A percentile compares a stretch with the other conserved stretches of the same genome.
Evolutionary conservation across 2,113 vertebrate genomes (phyloP).

Genomic region (Oncorhynchus nerka): DNA sequence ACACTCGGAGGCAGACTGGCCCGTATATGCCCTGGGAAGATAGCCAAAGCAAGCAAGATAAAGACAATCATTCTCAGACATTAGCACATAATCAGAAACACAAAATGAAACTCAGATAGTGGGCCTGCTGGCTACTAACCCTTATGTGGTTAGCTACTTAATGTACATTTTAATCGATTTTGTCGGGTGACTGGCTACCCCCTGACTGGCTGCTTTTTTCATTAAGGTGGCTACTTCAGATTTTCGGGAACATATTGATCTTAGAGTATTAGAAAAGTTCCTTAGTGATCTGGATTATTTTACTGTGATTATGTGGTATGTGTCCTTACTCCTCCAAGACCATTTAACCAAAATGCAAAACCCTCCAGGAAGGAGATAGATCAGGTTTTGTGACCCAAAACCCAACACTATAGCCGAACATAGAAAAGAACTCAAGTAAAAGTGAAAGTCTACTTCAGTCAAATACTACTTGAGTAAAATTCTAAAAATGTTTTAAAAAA

Average conservation of each 20-base stretch:
- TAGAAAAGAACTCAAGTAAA: too few species aligned
- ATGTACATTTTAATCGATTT: too few species aligned
- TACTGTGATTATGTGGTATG: constrained; percentile 1
- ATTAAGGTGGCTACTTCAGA: too few species aligned
- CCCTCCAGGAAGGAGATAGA: constrained; percentile 50
- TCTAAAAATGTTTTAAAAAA: too few species aligned
- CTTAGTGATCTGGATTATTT: not conserved
- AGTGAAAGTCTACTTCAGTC: too few species aligned
- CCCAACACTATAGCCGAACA: not conserved
- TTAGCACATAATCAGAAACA: constrained; percentile 68
- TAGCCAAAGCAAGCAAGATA: constrained; percentile 68
- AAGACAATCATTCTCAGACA: constrained; percentile 67
- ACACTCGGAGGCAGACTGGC: constrained; percentile 69
- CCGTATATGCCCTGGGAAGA: constrained; percentile 66
- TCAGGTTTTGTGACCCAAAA: not conserved
- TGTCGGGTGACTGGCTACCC: too few species aligned
- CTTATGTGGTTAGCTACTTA: too few species aligned
- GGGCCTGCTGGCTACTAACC: not conserved
- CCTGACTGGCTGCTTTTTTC: too few species aligned
- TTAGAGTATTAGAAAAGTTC: not conserved
- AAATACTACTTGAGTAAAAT: too few species aligned
- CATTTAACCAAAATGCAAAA: not conserved
- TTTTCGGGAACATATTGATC: not conserved
- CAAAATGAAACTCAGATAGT: constrained; percentile 42
- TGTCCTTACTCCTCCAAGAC: constrained; percentile 36